Base-by-base conservation (phyloP, 2,888 invertebrate species). In the Pachydiplax longipennis region DNA sequence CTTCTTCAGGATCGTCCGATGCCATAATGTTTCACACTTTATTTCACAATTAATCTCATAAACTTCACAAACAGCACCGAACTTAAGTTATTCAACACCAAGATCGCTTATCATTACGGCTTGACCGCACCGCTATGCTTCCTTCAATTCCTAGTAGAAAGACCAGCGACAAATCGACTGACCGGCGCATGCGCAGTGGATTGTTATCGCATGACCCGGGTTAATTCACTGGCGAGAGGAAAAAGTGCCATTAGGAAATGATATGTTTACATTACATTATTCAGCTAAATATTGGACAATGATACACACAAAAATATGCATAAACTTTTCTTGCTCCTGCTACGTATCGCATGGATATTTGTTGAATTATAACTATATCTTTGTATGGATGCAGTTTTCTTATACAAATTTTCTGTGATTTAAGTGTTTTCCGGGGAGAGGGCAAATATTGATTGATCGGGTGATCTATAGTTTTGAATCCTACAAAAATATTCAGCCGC, bases 1-100 rank as follows among this genome's bases (percentile, higher is more conserved):
- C 98, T 93, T 97, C 97, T 94, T 97, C 96, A 95, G 97, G 97
- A 94, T 97, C 97, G 93, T 97, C 97, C 92, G 97, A 97, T 94
- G 97, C 97, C 97, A 97, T 97, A 4, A 31, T 40, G 22, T 35
- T 37, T 35, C 53, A 83, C 53, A 58, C 81, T 90, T 82, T 83
- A 73, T 73, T 44, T 65, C 37, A 83, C 15, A 65, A 35, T 83
- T 40, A 91, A 37, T 58, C 90, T 58, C 80, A 37, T 37, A 31
- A 81, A 90, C 18, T 37, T 31, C 40, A 81, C 13, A 81, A 81
- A 90, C 61, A 90, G 81, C 58, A 53, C 81, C 58, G 44, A 90
- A 37, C 48, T 35, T 90, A 37, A 40, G 65, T 48, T 82, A 91
- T 61, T 83, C 91, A 61, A 37, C 73, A 73, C 83, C 73, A 44